Conservation (phyloP, 2,797 vertebrate species). For the Cyprinodon diabolis region DNA sequence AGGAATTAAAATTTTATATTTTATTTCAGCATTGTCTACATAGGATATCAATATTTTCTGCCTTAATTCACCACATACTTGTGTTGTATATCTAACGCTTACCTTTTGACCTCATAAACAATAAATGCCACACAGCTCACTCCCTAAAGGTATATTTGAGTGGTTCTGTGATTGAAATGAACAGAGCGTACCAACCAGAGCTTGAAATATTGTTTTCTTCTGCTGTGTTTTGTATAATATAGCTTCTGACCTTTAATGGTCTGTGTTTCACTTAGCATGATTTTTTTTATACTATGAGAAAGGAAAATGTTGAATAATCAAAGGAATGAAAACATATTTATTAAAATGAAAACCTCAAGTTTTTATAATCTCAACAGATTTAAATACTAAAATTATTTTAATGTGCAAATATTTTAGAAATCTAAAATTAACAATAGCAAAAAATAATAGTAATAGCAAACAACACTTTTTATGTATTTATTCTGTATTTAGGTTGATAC, state of each 20-base stretch:
- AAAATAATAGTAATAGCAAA: too few species aligned
- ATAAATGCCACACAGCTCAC: constrained; percentile 4
- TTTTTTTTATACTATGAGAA: not conserved
- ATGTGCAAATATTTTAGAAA: too few species aligned
- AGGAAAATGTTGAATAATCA: too few species aligned
- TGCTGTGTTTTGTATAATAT: not conserved
- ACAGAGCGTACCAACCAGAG: not conserved
- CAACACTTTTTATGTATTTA: too few species aligned
- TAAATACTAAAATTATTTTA: too few species aligned
- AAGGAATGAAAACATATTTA: too few species aligned
- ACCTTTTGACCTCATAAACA: constrained; percentile 17
- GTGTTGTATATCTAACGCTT: not conserved
- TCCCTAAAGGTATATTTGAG: constrained; percentile 4
- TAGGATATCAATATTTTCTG: not conserved
- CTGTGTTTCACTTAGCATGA: not conserved
- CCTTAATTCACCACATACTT: not conserved
- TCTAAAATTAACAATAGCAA: too few species aligned
- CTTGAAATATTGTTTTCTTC: not conserved
- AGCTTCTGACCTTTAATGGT: not conserved
- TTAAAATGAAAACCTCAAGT: too few species aligned
- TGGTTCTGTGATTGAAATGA: constrained; percentile 4
- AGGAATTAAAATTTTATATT: not conserved
- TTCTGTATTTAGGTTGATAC: too few species aligned
- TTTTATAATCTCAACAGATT: too few species aligned
- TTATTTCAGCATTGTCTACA: not conserved